phyloP scores from a whole-genome alignment of 2,888 invertebrate genomes.

The Philaethria dido region DNA sequence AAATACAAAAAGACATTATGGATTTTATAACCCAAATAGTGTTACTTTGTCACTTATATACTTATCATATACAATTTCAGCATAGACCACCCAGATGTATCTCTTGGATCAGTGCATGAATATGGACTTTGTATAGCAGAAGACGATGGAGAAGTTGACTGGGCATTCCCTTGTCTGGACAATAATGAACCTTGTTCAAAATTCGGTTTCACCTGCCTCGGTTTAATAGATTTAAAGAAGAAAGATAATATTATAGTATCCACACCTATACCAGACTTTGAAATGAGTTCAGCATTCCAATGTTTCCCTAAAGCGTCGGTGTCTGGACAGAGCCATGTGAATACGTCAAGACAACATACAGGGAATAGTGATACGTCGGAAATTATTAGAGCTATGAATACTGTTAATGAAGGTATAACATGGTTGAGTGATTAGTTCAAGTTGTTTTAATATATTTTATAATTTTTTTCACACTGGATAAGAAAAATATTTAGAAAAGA shows the following conservation, averaged over 20 bases:
- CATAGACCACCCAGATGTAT: constrained; percentile 85
- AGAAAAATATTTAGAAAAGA: no score
- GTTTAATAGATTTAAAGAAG: constrained; percentile 90
- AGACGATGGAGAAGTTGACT: constrained; percentile 97
- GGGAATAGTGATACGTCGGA: constrained; percentile 78
- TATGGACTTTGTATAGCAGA: constrained; percentile 97
- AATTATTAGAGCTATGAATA: constrained; percentile 72
- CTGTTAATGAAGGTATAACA: constrained; percentile 80
- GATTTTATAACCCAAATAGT: no score
- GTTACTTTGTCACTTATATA: not conserved
- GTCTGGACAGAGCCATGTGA: constrained; percentile 67
- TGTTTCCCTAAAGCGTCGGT: constrained; percentile 66
- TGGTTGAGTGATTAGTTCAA: no score
- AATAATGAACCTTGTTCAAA: constrained; percentile 94
- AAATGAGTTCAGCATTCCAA: constrained; percentile 62
- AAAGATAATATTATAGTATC: constrained; percentile 58
- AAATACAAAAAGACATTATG: no score
- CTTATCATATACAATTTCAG: constrained; percentile 59
- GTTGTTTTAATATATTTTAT: no score
- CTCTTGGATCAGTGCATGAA: constrained; percentile 85
- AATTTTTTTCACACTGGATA: no score
- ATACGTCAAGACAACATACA: constrained; percentile 67
- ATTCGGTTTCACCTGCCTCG: constrained; percentile 95
- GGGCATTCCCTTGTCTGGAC: constrained; percentile 96
- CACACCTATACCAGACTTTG: constrained; percentile 70